Evolutionary conservation across 2,113 vertebrate species (phyloP), one percentile per base, ranked within the genome.

Genomic region (Festucalex cinctus): DNA sequence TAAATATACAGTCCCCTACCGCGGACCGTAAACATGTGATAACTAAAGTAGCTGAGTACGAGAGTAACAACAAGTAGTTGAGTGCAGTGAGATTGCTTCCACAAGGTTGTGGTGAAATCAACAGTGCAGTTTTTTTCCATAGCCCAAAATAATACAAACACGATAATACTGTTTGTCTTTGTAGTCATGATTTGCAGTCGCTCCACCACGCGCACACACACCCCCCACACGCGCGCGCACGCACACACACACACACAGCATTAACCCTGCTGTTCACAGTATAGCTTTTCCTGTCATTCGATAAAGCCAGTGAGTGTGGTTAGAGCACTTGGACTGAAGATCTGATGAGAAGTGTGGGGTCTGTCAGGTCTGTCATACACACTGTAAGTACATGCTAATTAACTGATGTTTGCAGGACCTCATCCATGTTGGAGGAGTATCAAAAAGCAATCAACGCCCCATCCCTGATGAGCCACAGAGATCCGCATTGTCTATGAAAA

Each of bases 371-470:
- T 69, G 64, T 70, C 69, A 76, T 36, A 63, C 80, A 70, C 67
- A 22, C 71, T 75, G 64, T 83, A 86, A 91, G 89, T 79, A 85
- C 83, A 73, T 88, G 88, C 85, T 91, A 90, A 90, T 92, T 92
- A 91, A 86, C 86, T 90, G 90, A 91, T 93, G 90, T 91, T 90
- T 92, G 91, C 92, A 90, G 89, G 89, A 91, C 85, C 80, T 77
- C 76, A 82, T 91, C 91, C 91, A 91, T 85, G 63, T 91, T 93
- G 92, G 92, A 93, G 90, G 87, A 83, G 85, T 89, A 92, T 93
- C 92, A 92, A 92, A 92, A 93, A 92, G 90, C 91, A 93, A 93
- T 93, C 92, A 93, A 91, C 91, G 86, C 91, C 89, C 90, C 92
- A 92, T 92, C 85, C 83, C 87, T 93, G 91, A 92, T 91, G 90